Conservation (phyloP, 1,140 invertebrate species). For the Nilaparvata lugens region DNA sequence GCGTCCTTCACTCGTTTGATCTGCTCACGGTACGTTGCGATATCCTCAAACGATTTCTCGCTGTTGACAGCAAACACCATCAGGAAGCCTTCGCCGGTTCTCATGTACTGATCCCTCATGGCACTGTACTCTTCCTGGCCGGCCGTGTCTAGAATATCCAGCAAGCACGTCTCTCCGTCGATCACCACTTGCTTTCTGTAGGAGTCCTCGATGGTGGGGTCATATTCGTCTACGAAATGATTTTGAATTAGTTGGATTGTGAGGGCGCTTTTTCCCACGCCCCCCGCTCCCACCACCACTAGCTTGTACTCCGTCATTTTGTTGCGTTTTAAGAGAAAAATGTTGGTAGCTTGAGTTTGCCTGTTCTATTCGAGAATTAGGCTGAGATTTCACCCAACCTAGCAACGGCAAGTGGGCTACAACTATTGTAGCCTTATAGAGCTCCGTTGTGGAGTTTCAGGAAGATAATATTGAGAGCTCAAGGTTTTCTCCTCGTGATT, state of each 20-base stretch:
- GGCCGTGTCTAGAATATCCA: constrained; percentile 98
- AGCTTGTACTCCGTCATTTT: constrained; percentile 77
- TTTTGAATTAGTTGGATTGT: constrained; percentile 99
- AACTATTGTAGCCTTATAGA: too few relatives aligned
- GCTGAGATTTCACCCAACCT: too few relatives aligned
- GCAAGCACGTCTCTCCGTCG: constrained; percentile 94
- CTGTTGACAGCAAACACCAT: constrained; percentile 65
- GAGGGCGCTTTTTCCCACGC: constrained; percentile 98
- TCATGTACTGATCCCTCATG: constrained; percentile 97
- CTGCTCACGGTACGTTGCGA: constrained; percentile 82
- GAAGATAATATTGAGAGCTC: too few relatives aligned
- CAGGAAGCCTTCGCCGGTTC: constrained; percentile 95
- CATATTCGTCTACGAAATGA: constrained; percentile 97
- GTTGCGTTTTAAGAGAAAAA: constrained; percentile 19
- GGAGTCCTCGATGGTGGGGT: constrained; percentile 91
- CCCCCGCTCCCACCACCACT: constrained; percentile 86
- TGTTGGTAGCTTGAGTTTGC: neutral
- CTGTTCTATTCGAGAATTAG: neutral
- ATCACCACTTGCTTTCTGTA: constrained; percentile 99
- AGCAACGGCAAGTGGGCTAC: too few relatives aligned
- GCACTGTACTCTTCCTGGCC: constrained; percentile 91
- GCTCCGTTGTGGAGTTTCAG: too few relatives aligned
- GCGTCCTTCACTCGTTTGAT: constrained; percentile 93
- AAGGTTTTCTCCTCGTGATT: too few relatives aligned
- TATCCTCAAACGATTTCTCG: constrained; percentile 68